Evolutionary conservation across 2,113 vertebrate genomes (phyloP), one percentile per base, ranked within the genome.

Genomic region (Theristicus caerulescens): DNA sequence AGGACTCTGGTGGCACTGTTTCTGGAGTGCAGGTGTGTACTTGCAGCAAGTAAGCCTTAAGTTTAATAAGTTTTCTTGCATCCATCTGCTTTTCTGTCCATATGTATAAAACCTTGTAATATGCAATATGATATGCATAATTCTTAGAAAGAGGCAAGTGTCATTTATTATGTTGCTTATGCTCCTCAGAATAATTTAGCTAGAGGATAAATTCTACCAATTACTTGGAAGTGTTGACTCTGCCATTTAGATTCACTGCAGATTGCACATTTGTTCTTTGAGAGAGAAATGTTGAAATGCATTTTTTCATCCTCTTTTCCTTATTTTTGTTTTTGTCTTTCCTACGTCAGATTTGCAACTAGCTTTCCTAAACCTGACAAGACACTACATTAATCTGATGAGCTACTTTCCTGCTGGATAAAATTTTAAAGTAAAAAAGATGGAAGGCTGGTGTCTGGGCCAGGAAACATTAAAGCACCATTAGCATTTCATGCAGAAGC

Each of bases 361-460:
- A 66, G 51, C 69, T 94, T 93, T 61, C 86, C 78, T 84, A 61
- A 86, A 82, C 51, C 34, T 74, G 82, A 93, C 72, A 88, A 89
- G 85, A 65, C 14, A 42, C 70, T 87, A 13, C 46, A 36, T 93
- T 95, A 92, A 94, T 94, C 84, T 3, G 2, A 61, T 65, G 88
- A 96, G 61, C 62, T 90, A 17, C 76, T 95, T 96, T 78, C 54
- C 83, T 80, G 57, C 49, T 74, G 73, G 84, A 74, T 95, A 67
- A 82, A 93, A 86, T 92, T 88, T 88, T 93, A 58, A 89, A 89
- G 80, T 86, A 67, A 77, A 94, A 84, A 82, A 86, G 79, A 94
- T 80, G 57, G 71, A 77, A 94, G 42, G 47, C 58, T 94, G 47
- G 38, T 88, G 27, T 82, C 82, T 80, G 22, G 76, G 83, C 62